A percentile compares a stretch with the other conserved stretches of the same genome.
phyloP scores from a whole-genome alignment of 2,113 vertebrate species.

The Tricholaema leucomelas region DNA sequence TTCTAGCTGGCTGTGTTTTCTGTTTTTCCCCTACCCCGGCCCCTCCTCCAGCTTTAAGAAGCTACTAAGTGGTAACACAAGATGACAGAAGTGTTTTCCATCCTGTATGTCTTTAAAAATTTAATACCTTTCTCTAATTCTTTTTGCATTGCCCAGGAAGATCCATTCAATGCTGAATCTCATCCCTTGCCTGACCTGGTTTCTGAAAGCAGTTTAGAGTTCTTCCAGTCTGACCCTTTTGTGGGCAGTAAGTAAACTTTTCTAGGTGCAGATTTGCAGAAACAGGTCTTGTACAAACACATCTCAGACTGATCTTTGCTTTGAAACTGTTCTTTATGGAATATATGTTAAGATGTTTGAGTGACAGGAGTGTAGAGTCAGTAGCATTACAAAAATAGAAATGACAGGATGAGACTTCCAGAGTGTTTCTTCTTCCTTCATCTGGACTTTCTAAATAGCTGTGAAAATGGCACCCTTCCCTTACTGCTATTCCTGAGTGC shows the following conservation, averaged over 20 bases:
- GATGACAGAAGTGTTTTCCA: background rate
- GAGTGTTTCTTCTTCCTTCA: background rate
- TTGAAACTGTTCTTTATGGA: background rate
- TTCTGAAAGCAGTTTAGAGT: slow-evolving; percentile 83
- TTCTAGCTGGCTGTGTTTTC: background rate
- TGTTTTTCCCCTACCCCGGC: too few species aligned
- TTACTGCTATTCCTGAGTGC: background rate
- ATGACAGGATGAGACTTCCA: background rate
- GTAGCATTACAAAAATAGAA: background rate
- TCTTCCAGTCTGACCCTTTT: slow-evolving; percentile 95
- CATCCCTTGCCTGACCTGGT: slow-evolving; percentile 75
- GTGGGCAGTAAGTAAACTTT: slow-evolving; percentile 86
- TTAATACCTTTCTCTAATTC: slow-evolving; percentile 35
- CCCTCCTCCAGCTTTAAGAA: background rate
- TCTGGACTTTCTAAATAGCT: background rate
- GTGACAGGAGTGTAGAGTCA: background rate
- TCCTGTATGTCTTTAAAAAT: slow-evolving; percentile 9
- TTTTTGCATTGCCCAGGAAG: slow-evolving; percentile 72
- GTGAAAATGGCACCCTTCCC: background rate
- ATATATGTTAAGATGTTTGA: background rate
- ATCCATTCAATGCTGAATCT: slow-evolving; percentile 83
- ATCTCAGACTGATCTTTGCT: background rate
- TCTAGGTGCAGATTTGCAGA: background rate
- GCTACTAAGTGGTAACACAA: background rate
- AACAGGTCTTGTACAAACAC: background rate